Evolutionary conservation across 2,888 invertebrate genomes (phyloP).

Genomic region (Ypsolopha sequella): DNA sequence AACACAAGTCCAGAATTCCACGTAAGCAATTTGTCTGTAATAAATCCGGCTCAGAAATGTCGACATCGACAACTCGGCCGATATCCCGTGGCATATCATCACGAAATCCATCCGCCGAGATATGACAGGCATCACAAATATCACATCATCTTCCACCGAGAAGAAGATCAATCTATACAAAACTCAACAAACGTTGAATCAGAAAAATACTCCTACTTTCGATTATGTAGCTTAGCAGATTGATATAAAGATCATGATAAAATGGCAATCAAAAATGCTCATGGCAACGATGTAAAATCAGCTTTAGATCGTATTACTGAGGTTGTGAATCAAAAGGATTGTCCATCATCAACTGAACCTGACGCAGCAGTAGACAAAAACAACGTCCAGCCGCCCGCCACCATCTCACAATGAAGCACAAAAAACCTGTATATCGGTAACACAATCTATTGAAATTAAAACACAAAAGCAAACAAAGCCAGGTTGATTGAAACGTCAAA

Average conservation of each 20-base stretch:
- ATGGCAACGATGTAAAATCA: not conserved
- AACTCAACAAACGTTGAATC: no score
- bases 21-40: constrained; percentile 1
- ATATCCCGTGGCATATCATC: constrained; percentile 3
- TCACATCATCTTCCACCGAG: not conserved
- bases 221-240: no score
- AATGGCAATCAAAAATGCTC: not conserved
- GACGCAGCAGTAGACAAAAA: constrained; percentile 31
- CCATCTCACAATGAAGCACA: constrained; percentile 40
- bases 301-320: not conserved
- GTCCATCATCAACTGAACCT: not conserved
- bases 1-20: not conserved
- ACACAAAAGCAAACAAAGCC: constrained; percentile 65
- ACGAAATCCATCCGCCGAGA: constrained; percentile 2
- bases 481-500: constrained; percentile 69
- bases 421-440: constrained; percentile 64
- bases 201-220: no score
- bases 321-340: no score
- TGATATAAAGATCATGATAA: not conserved
- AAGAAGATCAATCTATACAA: not conserved
- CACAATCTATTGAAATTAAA: constrained; percentile 66
- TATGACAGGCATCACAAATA: constrained; percentile 5
- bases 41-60: not conserved
- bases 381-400: constrained; percentile 18
- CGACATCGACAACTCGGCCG: not conserved